Evolutionary conservation across 2,888 invertebrate genomes (phyloP).

Genomic region (Cantharis nigra): DNA sequence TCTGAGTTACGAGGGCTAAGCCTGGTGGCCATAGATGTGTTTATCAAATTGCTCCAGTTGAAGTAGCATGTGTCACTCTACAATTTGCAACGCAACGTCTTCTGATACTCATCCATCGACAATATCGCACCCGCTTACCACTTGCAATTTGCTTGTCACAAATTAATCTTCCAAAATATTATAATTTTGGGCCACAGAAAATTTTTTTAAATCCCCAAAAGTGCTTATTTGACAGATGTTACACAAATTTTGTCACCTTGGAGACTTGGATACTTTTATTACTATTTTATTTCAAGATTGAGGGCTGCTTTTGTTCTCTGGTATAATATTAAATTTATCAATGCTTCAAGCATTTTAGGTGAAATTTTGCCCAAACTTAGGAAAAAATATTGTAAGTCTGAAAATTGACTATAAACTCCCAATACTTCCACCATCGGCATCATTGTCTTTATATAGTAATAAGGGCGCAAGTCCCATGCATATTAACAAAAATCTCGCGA

Average conservation of each 20-base stretch:
- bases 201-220: conserved; percentile 27
- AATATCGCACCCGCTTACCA: conserved; percentile 12
- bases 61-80: conserved; percentile 15
- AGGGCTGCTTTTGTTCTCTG: neutral
- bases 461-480: too few species aligned
- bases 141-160: conserved; percentile 13
- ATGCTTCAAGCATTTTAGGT: too few species aligned
- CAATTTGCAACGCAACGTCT: conserved; percentile 15
- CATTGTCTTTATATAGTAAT: too few species aligned
- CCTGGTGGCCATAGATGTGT: conserved; percentile 67
- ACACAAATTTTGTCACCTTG: conserved; percentile 37
- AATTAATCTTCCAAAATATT: conserved; percentile 6
- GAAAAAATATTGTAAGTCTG: too few species aligned
- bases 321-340: too few species aligned
- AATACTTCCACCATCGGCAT: too few species aligned
- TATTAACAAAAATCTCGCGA: too few species aligned
- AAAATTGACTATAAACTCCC: too few species aligned
- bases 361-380: too few species aligned
- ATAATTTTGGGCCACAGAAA: conserved; percentile 26
- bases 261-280: conserved; percentile 31
- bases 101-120: conserved; percentile 16
- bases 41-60: neutral
- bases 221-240: conserved; percentile 32
- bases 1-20: conserved; percentile 81
- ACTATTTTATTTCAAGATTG: neutral